Conservation (phyloP, 2,888 invertebrate genomes). For the Drosophila meridiana region DNA sequence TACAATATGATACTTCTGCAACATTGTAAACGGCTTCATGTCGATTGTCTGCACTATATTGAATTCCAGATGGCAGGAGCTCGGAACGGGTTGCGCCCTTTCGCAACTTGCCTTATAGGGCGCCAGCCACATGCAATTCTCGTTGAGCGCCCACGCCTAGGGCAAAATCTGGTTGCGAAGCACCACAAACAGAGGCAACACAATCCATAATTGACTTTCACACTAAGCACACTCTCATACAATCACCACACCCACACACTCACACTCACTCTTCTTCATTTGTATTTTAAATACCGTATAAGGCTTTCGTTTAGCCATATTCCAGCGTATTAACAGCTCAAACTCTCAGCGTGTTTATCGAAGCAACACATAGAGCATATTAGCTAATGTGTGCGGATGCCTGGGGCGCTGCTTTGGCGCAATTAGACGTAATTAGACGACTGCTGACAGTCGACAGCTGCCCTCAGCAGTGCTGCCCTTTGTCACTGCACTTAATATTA, state of each 20-base stretch:
- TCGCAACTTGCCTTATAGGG: background rate
- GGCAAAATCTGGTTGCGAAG: background rate
- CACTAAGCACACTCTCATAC: background rate
- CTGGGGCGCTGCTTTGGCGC: constrained; percentile 37
- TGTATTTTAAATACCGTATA: constrained; percentile 1
- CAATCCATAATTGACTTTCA: constrained; percentile 7
- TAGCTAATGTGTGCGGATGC: constrained; percentile 54
- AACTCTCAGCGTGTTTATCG: constrained; percentile 10
- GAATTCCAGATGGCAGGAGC: background rate
- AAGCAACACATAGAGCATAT: constrained; percentile 31
- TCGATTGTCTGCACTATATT: background rate
- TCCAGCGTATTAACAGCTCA: constrained; percentile 1
- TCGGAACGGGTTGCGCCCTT: background rate
- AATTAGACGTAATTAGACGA: constrained; percentile 67
- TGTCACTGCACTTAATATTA: constrained; percentile 39
- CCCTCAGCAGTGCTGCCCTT: constrained; percentile 21
- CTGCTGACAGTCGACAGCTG: constrained; percentile 24
- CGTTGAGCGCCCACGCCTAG: background rate
- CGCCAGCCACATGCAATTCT: background rate
- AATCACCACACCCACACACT: background rate
- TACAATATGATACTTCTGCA: background rate
- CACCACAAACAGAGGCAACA: background rate
- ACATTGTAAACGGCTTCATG: background rate
- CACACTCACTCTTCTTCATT: background rate
- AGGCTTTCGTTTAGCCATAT: background rate